These are phyloP conservation scores for Caenorhabditis brenneri DNA, from an alignment of 1,140 invertebrate species.

Conservation along the genomic window DNA sequence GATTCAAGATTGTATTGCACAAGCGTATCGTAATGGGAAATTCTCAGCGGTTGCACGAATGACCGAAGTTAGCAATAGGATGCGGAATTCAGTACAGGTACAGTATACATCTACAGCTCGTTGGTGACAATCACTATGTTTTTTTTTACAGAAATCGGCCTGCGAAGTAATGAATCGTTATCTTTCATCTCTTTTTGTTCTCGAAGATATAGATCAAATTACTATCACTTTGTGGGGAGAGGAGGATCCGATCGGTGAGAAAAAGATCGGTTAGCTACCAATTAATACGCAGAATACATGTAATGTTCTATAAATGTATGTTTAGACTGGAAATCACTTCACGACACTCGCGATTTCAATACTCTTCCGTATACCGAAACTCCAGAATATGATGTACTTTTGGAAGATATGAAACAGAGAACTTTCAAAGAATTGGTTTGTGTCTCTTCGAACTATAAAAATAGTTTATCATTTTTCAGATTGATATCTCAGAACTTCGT, in stretches of 20 bases:
- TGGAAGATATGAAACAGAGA: constrained; percentile 6
- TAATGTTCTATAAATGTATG: too few species aligned
- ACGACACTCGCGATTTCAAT: constrained; percentile 16
- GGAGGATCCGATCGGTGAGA: constrained; percentile 26
- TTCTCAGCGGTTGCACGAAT: neutral
- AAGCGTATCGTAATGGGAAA: neutral
- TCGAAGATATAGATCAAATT: constrained; percentile 11
- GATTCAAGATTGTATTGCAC: constrained; percentile 24
- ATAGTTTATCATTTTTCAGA: neutral
- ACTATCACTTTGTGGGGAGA: constrained; percentile 13
- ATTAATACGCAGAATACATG: too few species aligned
- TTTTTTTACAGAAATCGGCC: constrained; percentile 18
- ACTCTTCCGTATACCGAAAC: constrained; percentile 1
- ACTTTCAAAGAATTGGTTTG: constrained; percentile 7
- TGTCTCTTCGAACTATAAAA: too few species aligned
- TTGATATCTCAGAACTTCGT: constrained; percentile 19
- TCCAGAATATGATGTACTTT: neutral
- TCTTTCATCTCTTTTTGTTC: neutral
- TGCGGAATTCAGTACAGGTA: neutral
- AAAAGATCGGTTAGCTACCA: neutral
- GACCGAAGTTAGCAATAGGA: neutral
- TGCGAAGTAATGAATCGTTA: constrained; percentile 18
- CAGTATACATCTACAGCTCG: neutral
- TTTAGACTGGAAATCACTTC: constrained; percentile 18
- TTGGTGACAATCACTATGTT: neutral